Percentiles rank a stretch among this genome's conserved stretches.
These are phyloP conservation scores for Odontomyia ornata DNA, from an alignment of 2,888 invertebrate genomes.

Conservation along the genomic window DNA sequence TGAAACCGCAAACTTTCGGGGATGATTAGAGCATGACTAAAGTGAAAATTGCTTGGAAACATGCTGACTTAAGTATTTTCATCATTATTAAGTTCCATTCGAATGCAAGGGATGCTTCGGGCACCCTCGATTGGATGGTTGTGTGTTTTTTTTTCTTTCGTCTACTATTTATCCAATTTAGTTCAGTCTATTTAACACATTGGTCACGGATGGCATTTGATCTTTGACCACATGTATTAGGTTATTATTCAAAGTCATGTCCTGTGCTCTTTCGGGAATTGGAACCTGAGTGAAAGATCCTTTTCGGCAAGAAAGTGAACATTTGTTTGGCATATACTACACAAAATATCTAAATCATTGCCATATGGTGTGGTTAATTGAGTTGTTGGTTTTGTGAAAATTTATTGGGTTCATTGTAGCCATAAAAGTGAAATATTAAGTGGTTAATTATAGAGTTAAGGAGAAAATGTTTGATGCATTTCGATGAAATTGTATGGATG, in stretches of 20 bases:
- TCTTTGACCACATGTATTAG: constrained; percentile 36
- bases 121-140: too few relatives aligned
- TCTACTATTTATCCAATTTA: not conserved
- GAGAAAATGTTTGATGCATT: not conserved
- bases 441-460: constrained; percentile 3
- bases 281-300: not conserved
- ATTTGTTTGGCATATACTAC: constrained; percentile 26
- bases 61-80: too few relatives aligned
- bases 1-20: too few relatives aligned
- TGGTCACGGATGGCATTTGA: constrained; percentile 34
- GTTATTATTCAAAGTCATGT: constrained; percentile 30
- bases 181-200: constrained; percentile 15
- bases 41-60: too few relatives aligned
- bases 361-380: constrained; percentile 45
- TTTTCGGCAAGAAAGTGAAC: constrained; percentile 29
- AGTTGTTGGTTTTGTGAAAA: constrained; percentile 24
- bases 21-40: too few relatives aligned
- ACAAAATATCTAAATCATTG: constrained; percentile 45
- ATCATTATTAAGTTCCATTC: too few relatives aligned
- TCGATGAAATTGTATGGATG: too few relatives aligned
- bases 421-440: constrained; percentile 3
- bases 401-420: constrained; percentile 22
- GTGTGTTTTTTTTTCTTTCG: too few relatives aligned
- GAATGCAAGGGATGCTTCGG: too few relatives aligned
- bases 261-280: not conserved